These are phyloP conservation scores for Uropsilus gracilis DNA, from an alignment of 2,113 vertebrate genomes.

Conservation along the genomic window DNA sequence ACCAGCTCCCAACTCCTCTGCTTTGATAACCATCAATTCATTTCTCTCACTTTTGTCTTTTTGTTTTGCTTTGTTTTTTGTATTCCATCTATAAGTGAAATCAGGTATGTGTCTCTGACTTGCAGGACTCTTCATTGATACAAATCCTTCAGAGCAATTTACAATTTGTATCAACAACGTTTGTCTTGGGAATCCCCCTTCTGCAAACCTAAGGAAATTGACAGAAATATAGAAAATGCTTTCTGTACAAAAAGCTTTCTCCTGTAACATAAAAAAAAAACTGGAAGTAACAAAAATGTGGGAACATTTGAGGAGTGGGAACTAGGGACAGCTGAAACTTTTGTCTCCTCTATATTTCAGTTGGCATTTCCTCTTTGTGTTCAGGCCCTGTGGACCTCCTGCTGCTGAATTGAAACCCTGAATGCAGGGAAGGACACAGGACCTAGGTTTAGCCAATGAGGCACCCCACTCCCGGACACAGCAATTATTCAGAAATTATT, in stretches of 20 bases:
- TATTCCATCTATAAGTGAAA: not conserved
- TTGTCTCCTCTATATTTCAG: not conserved
- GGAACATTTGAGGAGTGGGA: not conserved
- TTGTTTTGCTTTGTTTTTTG: not conserved
- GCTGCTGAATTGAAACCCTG: not conserved
- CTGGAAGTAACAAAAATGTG: not conserved
- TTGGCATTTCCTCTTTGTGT: not conserved
- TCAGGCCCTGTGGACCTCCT: not conserved
- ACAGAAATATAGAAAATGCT: not conserved
- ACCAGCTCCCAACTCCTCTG: not conserved
- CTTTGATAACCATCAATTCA: not conserved
- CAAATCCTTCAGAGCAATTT: not conserved
- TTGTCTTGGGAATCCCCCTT: not conserved
- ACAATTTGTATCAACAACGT: not conserved
- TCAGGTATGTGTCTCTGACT: not conserved
- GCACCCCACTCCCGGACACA: not conserved
- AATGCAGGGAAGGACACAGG: not conserved
- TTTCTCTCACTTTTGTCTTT: not conserved
- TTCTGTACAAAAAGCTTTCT: not conserved
- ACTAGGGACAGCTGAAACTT: no score
- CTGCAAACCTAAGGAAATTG: not conserved
- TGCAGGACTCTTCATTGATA: not conserved
- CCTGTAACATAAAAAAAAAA: not conserved
- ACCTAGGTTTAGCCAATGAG: not conserved
- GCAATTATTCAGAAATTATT: fast-evolving